Conservation (phyloP, 1,140 invertebrate genomes). For the Halesus radiatus region DNA sequence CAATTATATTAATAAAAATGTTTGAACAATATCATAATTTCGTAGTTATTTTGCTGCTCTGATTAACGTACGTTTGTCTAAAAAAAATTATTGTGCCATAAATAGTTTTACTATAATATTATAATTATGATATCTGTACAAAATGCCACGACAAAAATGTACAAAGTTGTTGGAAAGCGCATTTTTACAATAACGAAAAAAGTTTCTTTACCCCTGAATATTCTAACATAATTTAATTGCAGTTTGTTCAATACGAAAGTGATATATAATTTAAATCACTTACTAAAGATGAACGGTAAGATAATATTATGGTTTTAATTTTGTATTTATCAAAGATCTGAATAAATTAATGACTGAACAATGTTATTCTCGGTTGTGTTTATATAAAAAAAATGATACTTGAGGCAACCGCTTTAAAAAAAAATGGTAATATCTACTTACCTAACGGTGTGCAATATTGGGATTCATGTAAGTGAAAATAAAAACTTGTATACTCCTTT, state of each 20-base stretch:
- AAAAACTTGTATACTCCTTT: too few species aligned
- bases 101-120: too few species aligned
- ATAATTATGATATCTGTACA: too few species aligned
- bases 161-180: too few species aligned
- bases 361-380: not conserved
- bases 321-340: slow-evolving; percentile 31
- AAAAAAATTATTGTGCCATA: too few species aligned
- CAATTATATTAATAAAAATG: too few species aligned
- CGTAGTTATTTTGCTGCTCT: too few species aligned
- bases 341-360: slow-evolving; percentile 26
- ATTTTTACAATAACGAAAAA: not conserved
- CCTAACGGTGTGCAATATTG: too few species aligned
- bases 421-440: not conserved
- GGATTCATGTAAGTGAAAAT: too few species aligned
- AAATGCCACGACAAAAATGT: too few species aligned
- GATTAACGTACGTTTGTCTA: too few species aligned
- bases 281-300: slow-evolving; percentile 33
- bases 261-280: slow-evolving; percentile 56
- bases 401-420: not conserved
- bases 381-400: not conserved
- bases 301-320: slow-evolving; percentile 45
- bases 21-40: too few species aligned
- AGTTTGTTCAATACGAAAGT: slow-evolving; percentile 42
- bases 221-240: slow-evolving; percentile 26
- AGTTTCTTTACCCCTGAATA: slow-evolving; percentile 1